Percentiles rank a stretch among this genome's conserved stretches.
These are phyloP conservation scores for Sterna hirundo DNA, from an alignment of 2,113 vertebrate genomes.

Conservation along the genomic window DNA sequence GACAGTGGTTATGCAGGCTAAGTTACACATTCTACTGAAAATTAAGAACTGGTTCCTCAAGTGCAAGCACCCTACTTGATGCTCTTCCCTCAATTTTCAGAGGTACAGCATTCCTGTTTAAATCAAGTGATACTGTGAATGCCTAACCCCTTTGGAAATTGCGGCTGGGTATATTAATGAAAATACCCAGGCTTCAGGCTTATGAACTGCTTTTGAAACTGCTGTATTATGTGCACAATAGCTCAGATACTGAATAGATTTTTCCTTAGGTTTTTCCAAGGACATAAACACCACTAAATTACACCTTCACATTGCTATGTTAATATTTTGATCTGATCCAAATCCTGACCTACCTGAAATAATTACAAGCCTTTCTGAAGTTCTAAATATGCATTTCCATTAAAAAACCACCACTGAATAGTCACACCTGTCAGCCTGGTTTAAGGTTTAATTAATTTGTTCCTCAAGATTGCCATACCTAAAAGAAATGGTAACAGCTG, in stretches of 20 bases:
- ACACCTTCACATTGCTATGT: background rate
- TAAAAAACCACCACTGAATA: background rate
- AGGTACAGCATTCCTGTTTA: background rate
- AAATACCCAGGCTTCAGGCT: background rate
- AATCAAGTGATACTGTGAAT: background rate
- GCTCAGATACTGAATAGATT: background rate
- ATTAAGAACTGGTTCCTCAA: background rate
- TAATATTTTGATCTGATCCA: background rate
- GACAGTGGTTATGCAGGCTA: background rate
- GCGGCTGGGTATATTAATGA: background rate
- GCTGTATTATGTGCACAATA: background rate
- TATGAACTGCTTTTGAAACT: background rate
- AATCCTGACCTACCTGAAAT: background rate
- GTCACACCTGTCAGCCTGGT: constrained; percentile 24
- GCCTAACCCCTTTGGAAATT: background rate
- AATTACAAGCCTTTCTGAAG: background rate
- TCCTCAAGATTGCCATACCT: background rate
- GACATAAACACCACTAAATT: background rate
- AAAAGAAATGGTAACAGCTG: background rate
- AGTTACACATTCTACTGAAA: background rate
- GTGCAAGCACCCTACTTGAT: background rate
- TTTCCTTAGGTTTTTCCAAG: background rate
- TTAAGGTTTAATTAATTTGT: constrained; percentile 42
- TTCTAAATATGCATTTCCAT: background rate
- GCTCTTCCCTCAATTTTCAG: background rate